phyloP scores from a whole-genome alignment of 2,113 vertebrate genomes.

The Eudyptes chrysolophus region DNA sequence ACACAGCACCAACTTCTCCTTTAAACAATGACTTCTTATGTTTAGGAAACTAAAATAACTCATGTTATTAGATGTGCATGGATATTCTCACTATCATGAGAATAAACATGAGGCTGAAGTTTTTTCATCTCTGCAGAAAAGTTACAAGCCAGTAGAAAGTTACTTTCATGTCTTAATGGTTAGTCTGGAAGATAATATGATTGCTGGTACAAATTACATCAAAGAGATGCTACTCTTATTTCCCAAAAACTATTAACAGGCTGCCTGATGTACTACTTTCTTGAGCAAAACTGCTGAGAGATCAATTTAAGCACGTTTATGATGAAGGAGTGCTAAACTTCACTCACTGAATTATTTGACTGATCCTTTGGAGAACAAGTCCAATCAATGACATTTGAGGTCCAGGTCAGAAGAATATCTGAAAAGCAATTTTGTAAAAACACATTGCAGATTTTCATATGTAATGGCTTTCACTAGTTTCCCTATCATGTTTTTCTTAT shows the following conservation, averaged over 20 bases:
- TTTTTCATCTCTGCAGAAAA: not conserved
- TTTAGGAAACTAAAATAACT: not conserved
- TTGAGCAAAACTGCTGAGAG: not conserved
- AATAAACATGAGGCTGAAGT: not conserved
- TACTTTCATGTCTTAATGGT: not conserved
- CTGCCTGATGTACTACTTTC: not conserved
- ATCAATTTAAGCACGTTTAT: not conserved
- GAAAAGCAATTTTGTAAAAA: not conserved
- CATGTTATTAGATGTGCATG: not conserved
- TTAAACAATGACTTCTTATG: not conserved
- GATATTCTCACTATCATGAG: not conserved
- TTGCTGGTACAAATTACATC: not conserved
- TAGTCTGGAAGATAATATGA: not conserved
- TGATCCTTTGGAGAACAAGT: not conserved
- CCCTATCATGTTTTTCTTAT: not conserved
- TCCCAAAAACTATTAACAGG: not conserved
- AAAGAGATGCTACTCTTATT: not conserved
- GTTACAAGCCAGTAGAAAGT: not conserved
- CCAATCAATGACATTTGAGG: not conserved
- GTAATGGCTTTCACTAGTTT: not conserved
- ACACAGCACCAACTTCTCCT: not conserved
- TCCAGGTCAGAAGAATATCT: not conserved
- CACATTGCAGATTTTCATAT: not conserved
- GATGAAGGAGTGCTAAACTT: not conserved
- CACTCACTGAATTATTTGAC: not conserved